These are phyloP conservation scores for Masnerella sp. DNA, from an alignment of 2,888 invertebrate genomes.

Conservation along the genomic window DNA sequence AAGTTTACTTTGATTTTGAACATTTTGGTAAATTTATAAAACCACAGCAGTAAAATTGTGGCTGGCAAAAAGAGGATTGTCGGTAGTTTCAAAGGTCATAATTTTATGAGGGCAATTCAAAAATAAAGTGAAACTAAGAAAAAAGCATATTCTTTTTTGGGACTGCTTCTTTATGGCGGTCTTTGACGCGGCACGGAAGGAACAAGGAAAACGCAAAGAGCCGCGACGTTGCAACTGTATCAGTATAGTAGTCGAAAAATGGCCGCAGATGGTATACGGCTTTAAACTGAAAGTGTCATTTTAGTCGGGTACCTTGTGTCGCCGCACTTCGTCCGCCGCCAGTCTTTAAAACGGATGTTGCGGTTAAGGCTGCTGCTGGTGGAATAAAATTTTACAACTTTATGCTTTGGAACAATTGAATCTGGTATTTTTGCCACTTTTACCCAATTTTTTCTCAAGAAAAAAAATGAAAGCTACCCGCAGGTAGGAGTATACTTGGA, in stretches of 20 bases:
- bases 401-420: slow-evolving; percentile 56
- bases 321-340: slow-evolving; percentile 22
- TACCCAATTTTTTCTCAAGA: slow-evolving; percentile 38
- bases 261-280: slow-evolving; percentile 42
- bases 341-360: slow-evolving; percentile 72
- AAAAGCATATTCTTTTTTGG: slow-evolving; percentile 24
- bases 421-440: slow-evolving; percentile 40
- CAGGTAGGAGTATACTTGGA: too few relatives aligned
- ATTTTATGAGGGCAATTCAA: slow-evolving; percentile 39
- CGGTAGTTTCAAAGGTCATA: slow-evolving; percentile 39
- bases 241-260: slow-evolving; percentile 46
- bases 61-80: slow-evolving; percentile 24
- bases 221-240: slow-evolving; percentile 38
- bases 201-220: slow-evolving; percentile 16
- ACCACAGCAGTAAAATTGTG: slow-evolving; percentile 38
- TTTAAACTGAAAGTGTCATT: slow-evolving; percentile 51
- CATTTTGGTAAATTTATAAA: slow-evolving; percentile 37
- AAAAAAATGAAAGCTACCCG: too few relatives aligned
- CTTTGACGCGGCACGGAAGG: slow-evolving; percentile 10
- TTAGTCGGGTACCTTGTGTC: slow-evolving; percentile 20
- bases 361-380: slow-evolving; percentile 68
- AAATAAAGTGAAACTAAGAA: slow-evolving; percentile 44
- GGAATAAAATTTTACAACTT: slow-evolving; percentile 69
- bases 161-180: slow-evolving; percentile 39
- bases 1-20: not conserved